Percentiles rank a stretch among this genome's conserved stretches.
phyloP scores from a whole-genome alignment of 2,888 invertebrate genomes.

The Meandrusa payeni region DNA sequence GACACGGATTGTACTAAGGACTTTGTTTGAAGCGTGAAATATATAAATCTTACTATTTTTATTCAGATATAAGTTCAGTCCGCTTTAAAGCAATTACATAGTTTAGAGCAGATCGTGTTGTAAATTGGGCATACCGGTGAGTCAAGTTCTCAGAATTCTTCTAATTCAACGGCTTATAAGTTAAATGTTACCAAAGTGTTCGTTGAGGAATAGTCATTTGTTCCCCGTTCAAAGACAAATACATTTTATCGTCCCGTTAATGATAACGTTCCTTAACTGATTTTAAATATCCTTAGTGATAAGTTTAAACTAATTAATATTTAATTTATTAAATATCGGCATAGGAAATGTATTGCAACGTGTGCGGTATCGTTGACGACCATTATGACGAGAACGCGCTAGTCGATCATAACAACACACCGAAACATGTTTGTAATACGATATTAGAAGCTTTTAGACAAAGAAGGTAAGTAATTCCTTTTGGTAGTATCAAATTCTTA shows the following conservation, averaged over 20 bases:
- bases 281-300: not conserved
- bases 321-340: not conserved
- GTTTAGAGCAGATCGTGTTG: too few species aligned
- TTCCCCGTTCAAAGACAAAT: slow-evolving; percentile 5
- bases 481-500: too few species aligned
- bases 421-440: slow-evolving; percentile 50
- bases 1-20: too few species aligned
- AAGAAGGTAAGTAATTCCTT: slow-evolving; percentile 44
- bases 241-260: slow-evolving; percentile 3
- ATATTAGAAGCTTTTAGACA: slow-evolving; percentile 45
- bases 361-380: slow-evolving; percentile 50
- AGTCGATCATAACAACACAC: slow-evolving; percentile 37
- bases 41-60: too few species aligned
- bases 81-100: too few species aligned
- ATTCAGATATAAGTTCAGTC: too few species aligned
- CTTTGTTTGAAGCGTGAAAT: too few species aligned
- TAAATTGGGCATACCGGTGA: too few species aligned
- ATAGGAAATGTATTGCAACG: slow-evolving; percentile 41
- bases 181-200: too few species aligned
- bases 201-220: too few species aligned
- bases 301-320: not conserved
- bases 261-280: not conserved
- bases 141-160: too few species aligned
- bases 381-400: slow-evolving; percentile 44
- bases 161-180: too few species aligned